These are phyloP conservation scores for Malacosoma neustria DNA, from an alignment of 2,888 invertebrate species.

Conservation along the genomic window DNA sequence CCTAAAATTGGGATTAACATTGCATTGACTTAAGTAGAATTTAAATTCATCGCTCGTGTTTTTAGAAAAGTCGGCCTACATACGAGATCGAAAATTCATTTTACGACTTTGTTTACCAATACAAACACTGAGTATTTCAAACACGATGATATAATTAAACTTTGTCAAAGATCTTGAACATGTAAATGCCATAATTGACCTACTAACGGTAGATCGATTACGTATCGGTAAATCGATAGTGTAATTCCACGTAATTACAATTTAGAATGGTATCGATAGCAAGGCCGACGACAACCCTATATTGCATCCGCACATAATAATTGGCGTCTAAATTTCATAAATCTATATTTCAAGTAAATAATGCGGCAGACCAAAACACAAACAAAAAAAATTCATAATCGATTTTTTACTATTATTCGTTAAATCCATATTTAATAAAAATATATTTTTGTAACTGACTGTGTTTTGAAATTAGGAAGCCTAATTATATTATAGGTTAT, in stretches of 20 bases:
- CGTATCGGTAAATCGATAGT: slow-evolving; percentile 14
- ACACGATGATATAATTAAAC: background rate
- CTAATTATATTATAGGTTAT: too few relatives aligned
- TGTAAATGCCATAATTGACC: background rate
- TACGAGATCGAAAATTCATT: background rate
- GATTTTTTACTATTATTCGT: too few relatives aligned
- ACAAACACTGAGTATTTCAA: background rate
- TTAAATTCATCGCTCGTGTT: background rate
- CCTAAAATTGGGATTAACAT: background rate
- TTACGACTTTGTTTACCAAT: background rate
- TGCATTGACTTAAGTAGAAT: background rate
- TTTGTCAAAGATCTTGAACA: background rate
- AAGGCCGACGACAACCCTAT: slow-evolving; percentile 9
- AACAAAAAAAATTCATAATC: too few relatives aligned
- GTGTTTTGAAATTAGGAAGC: too few relatives aligned
- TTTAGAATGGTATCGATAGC: slow-evolving; percentile 17
- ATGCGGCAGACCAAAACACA: too few relatives aligned
- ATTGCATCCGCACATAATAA: slow-evolving; percentile 11
- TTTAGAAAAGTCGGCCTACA: background rate
- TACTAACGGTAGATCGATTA: background rate
- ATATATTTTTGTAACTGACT: too few relatives aligned
- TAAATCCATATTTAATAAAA: too few relatives aligned
- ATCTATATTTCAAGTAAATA: too few relatives aligned
- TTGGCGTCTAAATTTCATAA: too few relatives aligned
- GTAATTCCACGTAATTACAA: slow-evolving; percentile 24